These are phyloP conservation scores for Oligia fasciuncula DNA, from an alignment of 2,888 invertebrate species.

Conservation along the genomic window DNA sequence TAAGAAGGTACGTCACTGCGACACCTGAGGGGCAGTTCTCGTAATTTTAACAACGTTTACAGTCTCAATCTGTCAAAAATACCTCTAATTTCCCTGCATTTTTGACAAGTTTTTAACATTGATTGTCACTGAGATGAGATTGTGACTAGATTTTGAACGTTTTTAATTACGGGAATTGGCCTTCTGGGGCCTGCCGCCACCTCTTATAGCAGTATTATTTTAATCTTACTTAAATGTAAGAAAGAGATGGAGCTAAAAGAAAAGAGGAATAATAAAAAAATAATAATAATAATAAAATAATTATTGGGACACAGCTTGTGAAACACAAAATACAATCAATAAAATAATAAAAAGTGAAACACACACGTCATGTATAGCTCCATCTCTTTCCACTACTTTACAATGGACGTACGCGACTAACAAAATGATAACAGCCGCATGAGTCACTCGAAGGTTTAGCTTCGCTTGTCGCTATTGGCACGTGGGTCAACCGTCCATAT, in stretches of 20 bases:
- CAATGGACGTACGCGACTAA: neutral
- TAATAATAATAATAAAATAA: too few species aligned
- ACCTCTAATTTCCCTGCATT: too few species aligned
- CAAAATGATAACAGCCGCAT: neutral
- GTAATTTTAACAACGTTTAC: too few species aligned
- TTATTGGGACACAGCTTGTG: neutral
- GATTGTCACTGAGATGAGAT: too few species aligned
- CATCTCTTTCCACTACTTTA: neutral
- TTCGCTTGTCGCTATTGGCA: neutral
- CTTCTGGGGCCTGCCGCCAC: too few species aligned
- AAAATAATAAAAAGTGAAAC: neutral
- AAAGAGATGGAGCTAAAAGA: neutral
- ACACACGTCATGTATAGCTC: neutral
- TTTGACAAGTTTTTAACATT: too few species aligned
- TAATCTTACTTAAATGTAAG: neutral
- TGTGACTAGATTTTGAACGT: too few species aligned
- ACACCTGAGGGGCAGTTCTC: too few species aligned
- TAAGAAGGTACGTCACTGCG: constrained; percentile 90
- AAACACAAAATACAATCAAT: neutral
- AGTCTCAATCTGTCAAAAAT: too few species aligned
- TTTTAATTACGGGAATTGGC: too few species aligned
- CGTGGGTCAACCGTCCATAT: neutral
- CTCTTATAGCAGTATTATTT: neutral
- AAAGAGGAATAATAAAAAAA: neutral
- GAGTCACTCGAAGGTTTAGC: neutral